Evolutionary conservation across 2,888 invertebrate genomes (phyloP), one percentile per base, ranked within the genome.

Genomic region (Hipparchia sbordonii): DNA sequence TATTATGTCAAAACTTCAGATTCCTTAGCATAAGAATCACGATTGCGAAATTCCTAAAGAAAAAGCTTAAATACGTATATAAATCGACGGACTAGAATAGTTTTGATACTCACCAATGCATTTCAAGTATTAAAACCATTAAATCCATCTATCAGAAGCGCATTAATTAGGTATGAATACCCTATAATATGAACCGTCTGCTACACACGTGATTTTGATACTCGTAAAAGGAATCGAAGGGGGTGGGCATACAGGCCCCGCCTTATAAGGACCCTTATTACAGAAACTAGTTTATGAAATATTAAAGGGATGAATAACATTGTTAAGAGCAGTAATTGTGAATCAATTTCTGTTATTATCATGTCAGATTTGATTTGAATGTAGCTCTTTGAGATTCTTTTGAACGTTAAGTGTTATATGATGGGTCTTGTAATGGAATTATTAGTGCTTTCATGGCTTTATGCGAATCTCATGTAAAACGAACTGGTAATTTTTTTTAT

Each of bases 121-220:
- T 33, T 9, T 10, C 51, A 83, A 89, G 79, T 81, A 90, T 85
- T 89, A 90, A 91, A 81, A 82, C 80, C 72, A 39, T 76, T 79
- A 61, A 77, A 75, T 77, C 80, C 75, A 71, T 61, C 74, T 82
- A 80, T 72, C 72, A 73, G 77, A 81, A 84, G 82, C 84, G 84
- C 86, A 90, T 91, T 92, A 92, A 93, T 93, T 92, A 92, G 91
- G 88, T 89, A 92, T 92, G 92, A 93, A 92, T 90, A 87, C 89
- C 84, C 88, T 83, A 84, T 92, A 92, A 92, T 92, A 87, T 82
- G 86, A 82, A 85, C 92, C 91, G 88, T 92, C 91, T 90, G 92
- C 84, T 85, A 79, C 78, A 81, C 90, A 86, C 88, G 88, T 88
- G 89, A 87, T 87, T 82, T 78, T 82, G 85, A 84, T 86, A 84